Evolutionary conservation across 2,113 vertebrate species (phyloP), one percentile per base, ranked within the genome.

Genomic region (human): DNA sequence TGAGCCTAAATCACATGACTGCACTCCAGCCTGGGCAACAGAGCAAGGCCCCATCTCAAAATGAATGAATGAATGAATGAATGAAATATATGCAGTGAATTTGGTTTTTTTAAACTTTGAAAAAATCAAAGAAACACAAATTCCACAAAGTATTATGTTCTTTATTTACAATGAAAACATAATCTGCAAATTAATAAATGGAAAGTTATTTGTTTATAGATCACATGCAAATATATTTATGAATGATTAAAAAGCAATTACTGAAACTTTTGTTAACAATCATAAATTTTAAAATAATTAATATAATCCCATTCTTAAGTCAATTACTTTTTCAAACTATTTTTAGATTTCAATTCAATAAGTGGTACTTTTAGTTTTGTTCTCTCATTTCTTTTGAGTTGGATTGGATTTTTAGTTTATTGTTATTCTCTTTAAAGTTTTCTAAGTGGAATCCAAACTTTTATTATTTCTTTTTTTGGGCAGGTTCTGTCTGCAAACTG

Each of bases 101-200:
- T 78, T 27, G 40, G 10, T n/a, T 87, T 76, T 89, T 75, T 64
- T 1, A n/a, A 64, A 66, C 16, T 91, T 68, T 11, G 66, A 57
- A 82, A 83, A 72, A 72, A 32, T 83, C 43, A 88, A 78, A 76
- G 40, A 70, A 83, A 50, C 35, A 85, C 43, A 89, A 83, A 79
- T 57, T 48, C 25, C 27, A n/a, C 23, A 84, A 85, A 64, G 91
- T 43, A 92, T 35, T 73, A 32, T 2, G 50, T 94, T 87, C 22
- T 97, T 89, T 89, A 59, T 87, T 96, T 93, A 93, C n/a, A 94
- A 2, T 90, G 80, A 93, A 94, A 82, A 93, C 5, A 72, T 73
- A 80, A 94, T 20, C 59, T 84, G 16, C 20, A 79, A 82, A 72
- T 75, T 94, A 81, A 68, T 76, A 52, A 94, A 6, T 72, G 16